phyloP scores from a whole-genome alignment of 2,888 invertebrate genomes.

The Neoscelio sp. region DNA sequence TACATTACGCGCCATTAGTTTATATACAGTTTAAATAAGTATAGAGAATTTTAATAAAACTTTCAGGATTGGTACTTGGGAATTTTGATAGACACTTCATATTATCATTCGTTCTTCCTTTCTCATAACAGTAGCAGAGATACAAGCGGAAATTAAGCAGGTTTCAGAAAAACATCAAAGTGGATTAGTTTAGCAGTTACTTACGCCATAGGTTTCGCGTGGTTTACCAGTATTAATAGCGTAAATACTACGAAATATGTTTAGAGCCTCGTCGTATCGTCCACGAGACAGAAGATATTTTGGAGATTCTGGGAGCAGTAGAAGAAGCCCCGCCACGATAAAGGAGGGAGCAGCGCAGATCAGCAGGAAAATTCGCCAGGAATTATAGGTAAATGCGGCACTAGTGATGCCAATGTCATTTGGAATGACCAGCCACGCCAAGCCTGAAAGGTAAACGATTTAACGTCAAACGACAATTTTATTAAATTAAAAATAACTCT shows the following conservation, averaged over 20 bases:
- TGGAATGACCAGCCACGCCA: slow-evolving; percentile 86
- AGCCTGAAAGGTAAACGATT: slow-evolving; percentile 80
- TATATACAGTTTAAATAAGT: too few relatives aligned
- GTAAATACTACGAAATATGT: slow-evolving; percentile 92
- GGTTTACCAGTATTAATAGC: slow-evolving; percentile 91
- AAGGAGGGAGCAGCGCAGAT: slow-evolving; percentile 95
- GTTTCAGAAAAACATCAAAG: too few relatives aligned
- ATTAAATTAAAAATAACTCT: too few relatives aligned
- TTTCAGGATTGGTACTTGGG: too few relatives aligned
- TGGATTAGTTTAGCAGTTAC: slow-evolving; percentile 78
- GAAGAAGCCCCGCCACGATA: slow-evolving; percentile 91
- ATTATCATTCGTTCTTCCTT: too few relatives aligned
- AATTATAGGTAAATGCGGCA: slow-evolving; percentile 91
- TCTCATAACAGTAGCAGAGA: too few relatives aligned
- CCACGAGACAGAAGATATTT: slow-evolving; percentile 93
- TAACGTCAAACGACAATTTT: too few relatives aligned
- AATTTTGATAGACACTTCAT: too few relatives aligned
- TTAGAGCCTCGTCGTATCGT: slow-evolving; percentile 91
- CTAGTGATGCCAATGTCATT: slow-evolving; percentile 87
- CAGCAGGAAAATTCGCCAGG: slow-evolving; percentile 95
- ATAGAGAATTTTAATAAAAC: too few relatives aligned
- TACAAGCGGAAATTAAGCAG: too few relatives aligned
- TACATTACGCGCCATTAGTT: too few relatives aligned
- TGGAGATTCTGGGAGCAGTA: slow-evolving; percentile 95
- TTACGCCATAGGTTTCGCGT: slow-evolving; percentile 90